phyloP scores from a whole-genome alignment of 2,888 invertebrate species.

The Pristionchus maxplancki region DNA sequence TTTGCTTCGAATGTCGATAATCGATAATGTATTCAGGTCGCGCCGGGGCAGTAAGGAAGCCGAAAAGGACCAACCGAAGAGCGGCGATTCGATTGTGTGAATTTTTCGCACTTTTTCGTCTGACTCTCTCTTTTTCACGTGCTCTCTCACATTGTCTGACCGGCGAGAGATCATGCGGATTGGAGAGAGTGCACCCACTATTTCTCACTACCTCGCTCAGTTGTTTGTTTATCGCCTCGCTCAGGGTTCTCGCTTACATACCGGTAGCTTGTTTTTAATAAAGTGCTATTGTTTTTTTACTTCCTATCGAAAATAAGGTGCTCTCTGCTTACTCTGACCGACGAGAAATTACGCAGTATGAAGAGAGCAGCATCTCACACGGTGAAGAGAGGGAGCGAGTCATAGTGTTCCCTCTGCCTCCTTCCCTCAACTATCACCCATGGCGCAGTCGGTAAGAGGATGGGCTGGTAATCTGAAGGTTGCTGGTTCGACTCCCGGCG shows the following conservation, averaged over 20 bases:
- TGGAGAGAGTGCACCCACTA: not conserved
- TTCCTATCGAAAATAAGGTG: not conserved
- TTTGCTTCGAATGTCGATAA: no score
- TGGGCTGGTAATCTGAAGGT: not conserved
- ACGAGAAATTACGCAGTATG: not conserved
- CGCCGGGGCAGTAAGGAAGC: not conserved
- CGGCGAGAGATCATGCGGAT: not conserved
- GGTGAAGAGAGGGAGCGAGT: not conserved
- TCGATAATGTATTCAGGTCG: no score
- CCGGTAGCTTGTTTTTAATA: not conserved
- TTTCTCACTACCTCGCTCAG: not conserved
- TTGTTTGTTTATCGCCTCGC: not conserved
- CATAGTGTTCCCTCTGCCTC: not conserved
- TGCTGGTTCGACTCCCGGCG: conserved; percentile 41
- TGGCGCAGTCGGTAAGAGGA: conserved; percentile 30
- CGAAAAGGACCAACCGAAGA: not conserved
- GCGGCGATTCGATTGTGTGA: not conserved
- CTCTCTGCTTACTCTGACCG: not conserved
- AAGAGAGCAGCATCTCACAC: not conserved
- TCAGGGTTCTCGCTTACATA: not conserved
- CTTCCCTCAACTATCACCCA: not conserved
- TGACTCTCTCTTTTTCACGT: not conserved
- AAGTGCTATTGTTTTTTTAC: not conserved
- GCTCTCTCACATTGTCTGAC: not conserved
- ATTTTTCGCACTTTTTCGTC: not conserved